Evolutionary conservation across 2,888 invertebrate species (phyloP).

Genomic region (Eupeodes luniger): DNA sequence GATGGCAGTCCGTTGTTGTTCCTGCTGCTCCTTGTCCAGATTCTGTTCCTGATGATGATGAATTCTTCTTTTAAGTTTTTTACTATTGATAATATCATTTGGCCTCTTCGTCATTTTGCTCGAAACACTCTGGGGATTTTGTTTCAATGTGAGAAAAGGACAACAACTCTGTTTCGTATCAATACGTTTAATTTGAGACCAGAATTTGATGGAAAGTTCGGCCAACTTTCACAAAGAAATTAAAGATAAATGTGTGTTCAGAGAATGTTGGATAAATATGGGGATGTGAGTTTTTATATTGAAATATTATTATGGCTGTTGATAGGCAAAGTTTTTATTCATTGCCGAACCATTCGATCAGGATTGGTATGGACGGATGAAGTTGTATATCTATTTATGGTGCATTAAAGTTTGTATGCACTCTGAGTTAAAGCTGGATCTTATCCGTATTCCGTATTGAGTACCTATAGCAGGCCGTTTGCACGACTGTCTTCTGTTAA

Average conservation of each 20-base stretch:
- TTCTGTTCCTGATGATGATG: constrained; percentile 57
- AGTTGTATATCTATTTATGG: neutral
- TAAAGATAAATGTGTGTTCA: constrained; percentile 52
- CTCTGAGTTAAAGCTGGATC: constrained; percentile 31
- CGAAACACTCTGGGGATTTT: constrained; percentile 46
- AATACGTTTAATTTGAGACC: constrained; percentile 50
- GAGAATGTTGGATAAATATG: constrained; percentile 22
- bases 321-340: constrained; percentile 66
- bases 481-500: neutral
- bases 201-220: constrained; percentile 48
- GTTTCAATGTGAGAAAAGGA: constrained; percentile 9
- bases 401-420: constrained; percentile 8
- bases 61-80: constrained; percentile 68
- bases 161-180: constrained; percentile 11
- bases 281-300: constrained; percentile 54
- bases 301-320: constrained; percentile 57
- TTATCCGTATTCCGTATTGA: neutral
- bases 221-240: constrained; percentile 59
- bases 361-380: constrained; percentile 10
- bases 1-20: constrained; percentile 24
- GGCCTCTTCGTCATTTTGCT: constrained; percentile 70
- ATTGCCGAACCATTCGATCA: constrained; percentile 18
- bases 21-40: constrained; percentile 41
- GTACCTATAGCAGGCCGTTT: neutral
- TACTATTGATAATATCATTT: constrained; percentile 69